These are phyloP conservation scores for Sminthurinus aureus DNA, from an alignment of 2,888 invertebrate genomes.

Conservation along the genomic window DNA sequence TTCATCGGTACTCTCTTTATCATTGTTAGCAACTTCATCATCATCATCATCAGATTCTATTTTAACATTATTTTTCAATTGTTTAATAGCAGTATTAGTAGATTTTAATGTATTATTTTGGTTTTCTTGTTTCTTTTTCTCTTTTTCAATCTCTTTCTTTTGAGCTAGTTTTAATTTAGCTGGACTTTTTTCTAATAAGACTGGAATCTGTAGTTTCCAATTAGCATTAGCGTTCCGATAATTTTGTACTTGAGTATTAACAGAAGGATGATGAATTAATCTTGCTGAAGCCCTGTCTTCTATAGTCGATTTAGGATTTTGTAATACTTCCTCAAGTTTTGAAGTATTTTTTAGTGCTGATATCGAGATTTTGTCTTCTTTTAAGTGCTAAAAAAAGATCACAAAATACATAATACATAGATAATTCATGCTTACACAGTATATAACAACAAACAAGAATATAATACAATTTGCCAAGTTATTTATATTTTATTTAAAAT, in stretches of 20 bases:
- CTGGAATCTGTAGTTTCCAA: slow-evolving; percentile 58
- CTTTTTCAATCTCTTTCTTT: slow-evolving; percentile 43
- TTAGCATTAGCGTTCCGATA: slow-evolving; percentile 55
- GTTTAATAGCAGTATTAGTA: neutral
- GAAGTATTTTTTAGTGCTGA: slow-evolving; percentile 47
- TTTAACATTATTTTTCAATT: neutral
- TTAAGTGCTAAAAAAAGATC: slow-evolving; percentile 47
- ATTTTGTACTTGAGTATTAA: slow-evolving; percentile 45
- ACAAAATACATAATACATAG: neutral
- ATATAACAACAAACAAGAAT: too few species aligned
- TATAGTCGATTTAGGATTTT: slow-evolving; percentile 29
- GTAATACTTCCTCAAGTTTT: slow-evolving; percentile 43
- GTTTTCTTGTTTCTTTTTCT: neutral
- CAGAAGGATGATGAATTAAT: slow-evolving; percentile 46
- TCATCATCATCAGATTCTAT: neutral
- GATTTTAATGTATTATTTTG: too few species aligned
- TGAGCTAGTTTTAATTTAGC: slow-evolving; percentile 43
- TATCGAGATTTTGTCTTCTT: slow-evolving; percentile 50
- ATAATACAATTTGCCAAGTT: too few species aligned
- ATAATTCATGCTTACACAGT: neutral
- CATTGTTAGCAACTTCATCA: neutral
- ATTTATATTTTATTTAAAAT: neutral
- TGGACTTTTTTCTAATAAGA: slow-evolving; percentile 50
- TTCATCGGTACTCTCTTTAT: slow-evolving; percentile 7
- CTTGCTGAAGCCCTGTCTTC: slow-evolving; percentile 49